Base-by-base conservation (phyloP, 2,888 invertebrate species). In the Reticulitermes lucifugus region DNA sequence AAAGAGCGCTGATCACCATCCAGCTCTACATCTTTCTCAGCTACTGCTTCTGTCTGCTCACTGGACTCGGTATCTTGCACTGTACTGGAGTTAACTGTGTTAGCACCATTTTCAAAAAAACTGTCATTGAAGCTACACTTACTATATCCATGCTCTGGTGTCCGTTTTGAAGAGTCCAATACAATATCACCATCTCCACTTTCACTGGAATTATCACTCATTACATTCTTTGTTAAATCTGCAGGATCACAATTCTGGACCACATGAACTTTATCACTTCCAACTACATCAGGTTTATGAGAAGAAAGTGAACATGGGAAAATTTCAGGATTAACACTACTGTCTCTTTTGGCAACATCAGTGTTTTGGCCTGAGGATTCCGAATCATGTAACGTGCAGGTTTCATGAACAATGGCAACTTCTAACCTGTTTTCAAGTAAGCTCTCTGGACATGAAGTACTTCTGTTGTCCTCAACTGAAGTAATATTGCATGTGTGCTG, bases 1-100 rank as follows among this genome's bases (percentile, higher is more conserved):
- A 55, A 41, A 46, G 55, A 59, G 41, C 22, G 51, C 18, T 86
- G 73, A 43, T 87, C 87, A 55, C 14, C 83, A 73, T 86, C 65
- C 21, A 29, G 55, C 41, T 79, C 65, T 12, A 71, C 84, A n/a
- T 83, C 85, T 77, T 84, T 85, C 75, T 71, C 79, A n/a, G 79
- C 55, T n/a, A 29, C 29, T n/a, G 35, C 81, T 21, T 35, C 59
- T 18, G 9, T 22, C n/a, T 65, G 71, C 22, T 51, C 35, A 60
- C 22, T n/a, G 3, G 21, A 51, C 43, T 41, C 12, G 0, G 21
- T 29, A 21, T 82, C 79, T 43, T 82, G 46, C n/a, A 59, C 55
- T 18, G 43, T 60, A n/a, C 60, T 25, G n/a, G 65, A 10, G n/a
- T 65, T n/a, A 65, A 25, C 9, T 12, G 12, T 25, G 5, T 65